Percentiles rank a stretch among this genome's conserved stretches.
Evolutionary conservation across 2,113 vertebrate genomes (phyloP).

Genomic region (Regulus satrapa): DNA sequence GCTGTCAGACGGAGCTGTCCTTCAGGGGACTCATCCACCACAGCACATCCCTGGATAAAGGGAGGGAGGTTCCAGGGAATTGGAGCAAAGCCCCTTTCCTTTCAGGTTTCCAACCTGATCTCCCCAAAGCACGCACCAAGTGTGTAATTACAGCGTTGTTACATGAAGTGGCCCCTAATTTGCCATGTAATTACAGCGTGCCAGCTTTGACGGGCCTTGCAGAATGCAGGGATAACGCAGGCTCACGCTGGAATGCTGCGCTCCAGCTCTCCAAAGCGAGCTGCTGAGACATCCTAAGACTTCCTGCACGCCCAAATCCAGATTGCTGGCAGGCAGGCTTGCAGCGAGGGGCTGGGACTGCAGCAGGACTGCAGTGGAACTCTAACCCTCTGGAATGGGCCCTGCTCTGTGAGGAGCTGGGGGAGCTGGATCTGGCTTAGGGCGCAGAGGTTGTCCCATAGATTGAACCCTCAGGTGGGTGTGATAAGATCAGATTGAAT

Average conservation of each 20-base stretch:
- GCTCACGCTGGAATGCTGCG: neutral
- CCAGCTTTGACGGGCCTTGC: constrained; percentile 1
- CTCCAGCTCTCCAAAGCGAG: neutral
- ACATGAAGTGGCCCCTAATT: neutral
- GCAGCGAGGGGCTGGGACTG: neutral
- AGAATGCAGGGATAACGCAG: neutral
- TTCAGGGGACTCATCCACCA: neutral
- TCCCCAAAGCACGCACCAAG: neutral
- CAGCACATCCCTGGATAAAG: neutral
- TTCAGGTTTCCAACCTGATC: neutral
- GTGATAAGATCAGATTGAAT: neutral
- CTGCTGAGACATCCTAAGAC: neutral
- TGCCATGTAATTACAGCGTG: neutral
- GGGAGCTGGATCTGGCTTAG: neutral
- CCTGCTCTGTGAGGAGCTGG: neutral
- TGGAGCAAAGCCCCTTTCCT: neutral
- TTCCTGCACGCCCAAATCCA: neutral
- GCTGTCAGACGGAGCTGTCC: neutral
- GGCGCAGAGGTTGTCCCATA: neutral
- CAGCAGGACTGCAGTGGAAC: too few species aligned
- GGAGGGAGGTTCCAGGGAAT: neutral
- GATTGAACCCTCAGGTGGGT: neutral
- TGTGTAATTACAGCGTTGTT: neutral
- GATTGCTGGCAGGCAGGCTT: neutral
- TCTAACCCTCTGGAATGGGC: neutral